Evolutionary conservation across 2,797 vertebrate genomes (phyloP), one percentile per base, ranked within the genome.

Genomic region (Tachyglossus aculeatus): DNA sequence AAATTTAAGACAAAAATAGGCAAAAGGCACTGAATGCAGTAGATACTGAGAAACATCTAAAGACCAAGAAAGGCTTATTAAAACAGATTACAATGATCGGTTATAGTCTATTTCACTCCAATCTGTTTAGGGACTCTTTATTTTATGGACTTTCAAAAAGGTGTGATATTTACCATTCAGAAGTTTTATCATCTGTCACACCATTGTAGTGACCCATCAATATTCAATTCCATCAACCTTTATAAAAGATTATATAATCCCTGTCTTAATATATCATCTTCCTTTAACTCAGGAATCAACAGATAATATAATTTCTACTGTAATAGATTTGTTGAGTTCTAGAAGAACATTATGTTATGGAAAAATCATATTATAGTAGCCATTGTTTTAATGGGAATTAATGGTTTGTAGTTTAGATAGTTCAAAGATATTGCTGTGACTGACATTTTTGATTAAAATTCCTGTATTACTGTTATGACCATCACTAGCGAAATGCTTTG

Each of bases 141-240:
- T 36, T 75, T 73, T 77, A 87, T 3, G 40, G 80, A 77, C 77
- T 57, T 44, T 50, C 78, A 45, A 47, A 70, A 63, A 69, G 27
- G 54, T 59, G 18, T 60, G 75, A 77, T 50, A 53, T 58, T 74
- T 52, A 65, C 47, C 64, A 34, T 67, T 59, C 32, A 38, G 61
- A 83, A 68, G 43, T 64, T 75, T 58, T 16, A 11, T 39, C 1
- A 19, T 51, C 41, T 62, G 43, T 2, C 38, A 51, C 1, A 5
- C 36, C 40, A 33, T 22, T 5, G 29, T 58, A 59, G 58, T 44
- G 74, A 78, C 5, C 48, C 51, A 51, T 52, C 56, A 40, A 61
- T 7, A 64, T 41, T 36, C 40, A 80, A 57, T 33, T 58, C 24
- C 55, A 60, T 52, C 25, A 57, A 50, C 29, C 32, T 72, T 45